phyloP scores from a whole-genome alignment of 2,113 vertebrate species.

The Sardina pilchardus region DNA sequence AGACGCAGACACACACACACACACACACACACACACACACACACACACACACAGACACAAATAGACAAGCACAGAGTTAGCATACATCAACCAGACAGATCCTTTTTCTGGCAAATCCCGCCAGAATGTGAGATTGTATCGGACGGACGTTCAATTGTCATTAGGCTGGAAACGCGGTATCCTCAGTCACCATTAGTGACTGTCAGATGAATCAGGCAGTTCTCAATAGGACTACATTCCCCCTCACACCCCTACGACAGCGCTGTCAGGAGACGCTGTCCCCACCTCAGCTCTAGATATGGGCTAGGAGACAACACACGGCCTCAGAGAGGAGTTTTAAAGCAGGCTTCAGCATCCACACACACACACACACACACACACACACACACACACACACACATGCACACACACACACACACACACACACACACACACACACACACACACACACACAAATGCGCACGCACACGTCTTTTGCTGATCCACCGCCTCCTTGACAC shows the following conservation, averaged over 20 bases:
- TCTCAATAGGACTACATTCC: neutral
- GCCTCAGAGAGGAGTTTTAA: neutral
- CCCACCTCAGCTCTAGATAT: too few species aligned
- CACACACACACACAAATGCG: neutral
- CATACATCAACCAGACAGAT: neutral
- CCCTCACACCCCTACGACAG: neutral
- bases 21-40: neutral
- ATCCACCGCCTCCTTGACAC: neutral
- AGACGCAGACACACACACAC: neutral
- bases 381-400: neutral
- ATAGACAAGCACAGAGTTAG: neutral
- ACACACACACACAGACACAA: neutral
- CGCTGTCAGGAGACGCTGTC: too few species aligned
- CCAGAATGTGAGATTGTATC: neutral
- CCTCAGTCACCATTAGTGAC: neutral
- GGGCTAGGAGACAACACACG: too few species aligned
- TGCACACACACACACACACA: neutral
- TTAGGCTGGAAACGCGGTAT: neutral
- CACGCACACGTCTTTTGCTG: neutral
- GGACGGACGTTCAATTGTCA: neutral
- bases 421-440: neutral
- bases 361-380: neutral
- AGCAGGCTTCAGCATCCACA: neutral
- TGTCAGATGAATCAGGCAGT: neutral
- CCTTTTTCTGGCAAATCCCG: neutral